These are phyloP conservation scores for Suillia variegata DNA, from an alignment of 2,888 invertebrate genomes.

Conservation along the genomic window DNA sequence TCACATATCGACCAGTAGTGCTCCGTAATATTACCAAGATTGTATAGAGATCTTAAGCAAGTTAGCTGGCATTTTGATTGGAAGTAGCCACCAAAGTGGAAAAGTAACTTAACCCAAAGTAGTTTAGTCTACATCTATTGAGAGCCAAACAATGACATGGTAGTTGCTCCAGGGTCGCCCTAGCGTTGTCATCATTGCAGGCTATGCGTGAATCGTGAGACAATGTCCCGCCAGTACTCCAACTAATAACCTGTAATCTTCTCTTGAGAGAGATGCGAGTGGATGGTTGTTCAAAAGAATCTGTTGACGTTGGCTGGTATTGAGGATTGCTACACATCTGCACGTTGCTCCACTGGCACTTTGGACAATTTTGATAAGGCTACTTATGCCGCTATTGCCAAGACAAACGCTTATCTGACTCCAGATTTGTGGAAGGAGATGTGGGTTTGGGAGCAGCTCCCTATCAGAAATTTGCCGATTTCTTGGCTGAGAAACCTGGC, in stretches of 20 bases:
- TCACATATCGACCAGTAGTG: too few relatives aligned
- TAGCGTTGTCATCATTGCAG: too few relatives aligned
- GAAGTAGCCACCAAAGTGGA: too few relatives aligned
- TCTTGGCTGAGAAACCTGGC: conserved; percentile 65
- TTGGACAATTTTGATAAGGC: conserved; percentile 99
- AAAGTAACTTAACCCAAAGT: too few relatives aligned
- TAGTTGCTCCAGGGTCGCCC: too few relatives aligned
- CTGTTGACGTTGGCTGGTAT: conserved; percentile 98
- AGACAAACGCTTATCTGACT: conserved; percentile 97
- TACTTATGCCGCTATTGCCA: conserved; percentile 97
- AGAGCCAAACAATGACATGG: too few relatives aligned
- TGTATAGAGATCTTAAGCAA: too few relatives aligned
- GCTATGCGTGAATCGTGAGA: too few relatives aligned
- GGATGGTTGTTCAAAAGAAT: conserved; percentile 99
- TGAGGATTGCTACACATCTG: conserved; percentile 99
- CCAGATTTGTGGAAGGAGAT: conserved; percentile 99
- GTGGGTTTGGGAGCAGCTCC: conserved; percentile 88
- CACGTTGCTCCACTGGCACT: conserved; percentile 96
- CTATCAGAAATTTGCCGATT: conserved; percentile 94
- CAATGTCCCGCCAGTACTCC: conserved; percentile 98
- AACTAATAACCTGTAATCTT: too few relatives aligned
- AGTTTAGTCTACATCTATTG: too few relatives aligned
- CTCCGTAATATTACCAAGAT: too few relatives aligned
- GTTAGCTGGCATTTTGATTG: too few relatives aligned
- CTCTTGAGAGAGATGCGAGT: conserved; percentile 99